A percentile compares a stretch with the other conserved stretches of the same genome.
Conservation (phyloP, 2,888 invertebrate species). For the Clanis bilineata region DNA sequence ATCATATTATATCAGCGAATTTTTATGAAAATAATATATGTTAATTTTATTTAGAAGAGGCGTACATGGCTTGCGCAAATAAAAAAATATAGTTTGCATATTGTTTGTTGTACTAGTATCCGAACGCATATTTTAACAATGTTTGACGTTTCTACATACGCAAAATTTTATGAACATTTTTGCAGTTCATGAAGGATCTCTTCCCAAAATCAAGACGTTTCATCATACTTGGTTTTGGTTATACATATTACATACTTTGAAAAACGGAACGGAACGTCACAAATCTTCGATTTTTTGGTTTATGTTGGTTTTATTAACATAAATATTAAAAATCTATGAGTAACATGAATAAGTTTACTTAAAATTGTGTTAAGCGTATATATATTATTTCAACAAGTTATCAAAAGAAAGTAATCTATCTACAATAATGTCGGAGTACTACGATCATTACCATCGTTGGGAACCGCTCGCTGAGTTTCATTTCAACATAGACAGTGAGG, state of each 20-base stretch:
- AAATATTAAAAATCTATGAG: neutral
- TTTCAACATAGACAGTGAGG: constrained; percentile 64
- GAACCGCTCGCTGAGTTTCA: constrained; percentile 86
- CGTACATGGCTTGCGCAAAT: too few relatives aligned
- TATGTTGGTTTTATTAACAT: neutral
- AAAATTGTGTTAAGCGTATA: neutral
- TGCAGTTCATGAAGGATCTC: too few relatives aligned
- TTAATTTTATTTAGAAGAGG: too few relatives aligned
- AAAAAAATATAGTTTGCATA: too few relatives aligned
- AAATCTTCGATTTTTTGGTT: constrained; percentile 4
- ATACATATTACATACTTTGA: too few relatives aligned
- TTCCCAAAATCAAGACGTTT: too few relatives aligned
- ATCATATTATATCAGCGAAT: too few relatives aligned
- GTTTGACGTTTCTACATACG: neutral
- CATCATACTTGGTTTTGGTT: too few relatives aligned
- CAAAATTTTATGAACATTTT: neutral
- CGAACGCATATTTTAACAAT: neutral
- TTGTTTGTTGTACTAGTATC: neutral
- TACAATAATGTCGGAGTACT: constrained; percentile 68
- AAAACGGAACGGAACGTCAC: neutral
- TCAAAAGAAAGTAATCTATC: constrained; percentile 19
- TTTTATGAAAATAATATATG: too few relatives aligned
- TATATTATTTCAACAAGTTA: neutral
- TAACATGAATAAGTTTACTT: neutral
- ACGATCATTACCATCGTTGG: constrained; percentile 79